Conservation (phyloP, 2,888 invertebrate genomes). For the Strigamia crassipes region DNA sequence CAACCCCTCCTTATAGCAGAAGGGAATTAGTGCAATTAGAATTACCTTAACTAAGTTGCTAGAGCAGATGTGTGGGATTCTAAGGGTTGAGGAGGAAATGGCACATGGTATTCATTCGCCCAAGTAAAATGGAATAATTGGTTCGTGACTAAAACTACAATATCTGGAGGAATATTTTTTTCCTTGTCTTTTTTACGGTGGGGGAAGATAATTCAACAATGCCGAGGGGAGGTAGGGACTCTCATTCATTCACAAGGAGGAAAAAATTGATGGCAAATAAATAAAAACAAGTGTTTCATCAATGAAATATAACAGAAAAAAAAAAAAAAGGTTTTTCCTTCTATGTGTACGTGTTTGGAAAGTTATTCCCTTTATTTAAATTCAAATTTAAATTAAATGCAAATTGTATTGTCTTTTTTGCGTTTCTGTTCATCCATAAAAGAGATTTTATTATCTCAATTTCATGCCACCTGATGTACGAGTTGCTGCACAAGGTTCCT, state of each 20-base stretch:
- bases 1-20: neutral
- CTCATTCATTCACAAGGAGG: neutral
- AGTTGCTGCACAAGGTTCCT: neutral
- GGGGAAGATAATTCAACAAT: neutral
- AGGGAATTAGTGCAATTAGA: slow-evolving; percentile 23
- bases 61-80: slow-evolving; percentile 12
- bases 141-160: neutral
- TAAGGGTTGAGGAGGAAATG: slow-evolving; percentile 14
- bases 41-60: slow-evolving; percentile 31
- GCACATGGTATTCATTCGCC: neutral
- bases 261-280: neutral
- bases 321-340: neutral
- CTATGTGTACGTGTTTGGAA: neutral
- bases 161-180: neutral
- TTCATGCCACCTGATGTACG: slow-evolving; percentile 17
- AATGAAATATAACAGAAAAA: neutral
- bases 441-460: slow-evolving; percentile 11
- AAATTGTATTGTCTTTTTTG: neutral
- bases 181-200: neutral
- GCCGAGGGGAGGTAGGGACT: neutral
- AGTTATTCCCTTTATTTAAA: too few species aligned
- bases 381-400: neutral
- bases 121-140: neutral
- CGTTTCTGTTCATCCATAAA: neutral
- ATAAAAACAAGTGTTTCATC: slow-evolving; percentile 11